Evolutionary conservation across 1,140 invertebrate genomes (phyloP).

Genomic region (Hyposmocoma kahamanoa): DNA sequence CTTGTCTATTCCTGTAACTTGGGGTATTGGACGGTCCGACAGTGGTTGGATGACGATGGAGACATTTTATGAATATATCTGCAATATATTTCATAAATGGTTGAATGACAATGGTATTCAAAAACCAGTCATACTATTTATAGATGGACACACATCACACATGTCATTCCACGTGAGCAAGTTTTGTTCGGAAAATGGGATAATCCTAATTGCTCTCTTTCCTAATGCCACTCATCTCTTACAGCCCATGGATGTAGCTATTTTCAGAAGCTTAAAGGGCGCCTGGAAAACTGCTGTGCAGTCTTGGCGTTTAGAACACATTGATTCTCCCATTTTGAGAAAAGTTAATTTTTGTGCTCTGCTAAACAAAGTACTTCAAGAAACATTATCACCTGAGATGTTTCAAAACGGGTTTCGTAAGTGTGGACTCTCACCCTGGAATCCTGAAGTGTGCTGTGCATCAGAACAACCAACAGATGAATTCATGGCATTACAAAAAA

Average conservation of each 20-base stretch:
- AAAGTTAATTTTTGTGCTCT: neutral
- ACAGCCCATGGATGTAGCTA: constrained; percentile 43
- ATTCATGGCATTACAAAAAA: neutral
- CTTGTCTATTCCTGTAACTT: constrained; percentile 17
- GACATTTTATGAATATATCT: constrained; percentile 44
- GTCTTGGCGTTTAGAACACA: neutral
- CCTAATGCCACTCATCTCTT: constrained; percentile 56
- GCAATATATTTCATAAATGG: constrained; percentile 37
- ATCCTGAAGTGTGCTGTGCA: neutral
- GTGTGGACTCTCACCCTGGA: neutral
- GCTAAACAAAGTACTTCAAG: neutral
- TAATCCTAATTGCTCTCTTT: constrained; percentile 44
- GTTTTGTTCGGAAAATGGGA: constrained; percentile 44
- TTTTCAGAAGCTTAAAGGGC: constrained; percentile 21
- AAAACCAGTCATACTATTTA: constrained; percentile 35
- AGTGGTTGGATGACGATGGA: constrained; percentile 44
- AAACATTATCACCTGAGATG: neutral
- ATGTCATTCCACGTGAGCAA: constrained; percentile 26
- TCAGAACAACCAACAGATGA: neutral
- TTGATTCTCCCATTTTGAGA: neutral
- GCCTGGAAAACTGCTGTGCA: neutral
- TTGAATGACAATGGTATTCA: constrained; percentile 24
- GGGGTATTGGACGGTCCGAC: constrained; percentile 34
- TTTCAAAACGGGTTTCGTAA: neutral
- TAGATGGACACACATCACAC: constrained; percentile 25